Evolutionary conservation across 2,113 vertebrate genomes (phyloP).

Genomic region (Danio rerio): GRCz12tu NC_133183.1:4409001-4409500

Average conservation of each 20-base stretch:
- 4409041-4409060: background rate
- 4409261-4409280: background rate
- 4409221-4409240: background rate
- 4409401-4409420: slow-evolving; percentile 36
- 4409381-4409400: slow-evolving; percentile 8
- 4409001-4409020: background rate
- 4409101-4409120: no score
- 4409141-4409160: background rate
- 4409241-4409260: background rate
- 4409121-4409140: background rate
- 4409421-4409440: slow-evolving; percentile 6
- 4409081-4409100: no score
- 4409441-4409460: slow-evolving; percentile 67
- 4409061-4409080: background rate
- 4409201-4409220: no score
- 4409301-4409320: background rate
- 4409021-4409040: background rate
- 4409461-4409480: slow-evolving; percentile 77
- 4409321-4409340: background rate
- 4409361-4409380: slow-evolving; percentile 2
- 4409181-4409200: background rate
- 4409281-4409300: background rate
- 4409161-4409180: background rate
- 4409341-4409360: background rate
- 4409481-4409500: slow-evolving; percentile 72